Base-by-base conservation (phyloP, 2,797 vertebrate genomes). In the Graptemys geographica region DNA sequence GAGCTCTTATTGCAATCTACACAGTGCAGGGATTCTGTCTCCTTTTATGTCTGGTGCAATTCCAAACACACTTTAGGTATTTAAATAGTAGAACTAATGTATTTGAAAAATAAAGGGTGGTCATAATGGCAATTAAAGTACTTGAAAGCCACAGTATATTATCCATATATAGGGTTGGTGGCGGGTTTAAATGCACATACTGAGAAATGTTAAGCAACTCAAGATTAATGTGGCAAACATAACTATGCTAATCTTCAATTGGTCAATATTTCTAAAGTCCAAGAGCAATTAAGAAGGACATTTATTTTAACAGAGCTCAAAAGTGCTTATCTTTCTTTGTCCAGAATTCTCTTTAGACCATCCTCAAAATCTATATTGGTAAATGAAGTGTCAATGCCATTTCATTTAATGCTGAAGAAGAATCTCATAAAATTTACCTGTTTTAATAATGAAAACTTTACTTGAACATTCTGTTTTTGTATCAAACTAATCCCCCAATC, bases 261-360 rank as follows among this genome's bases (percentile, higher is more conserved):
- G 15, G 25, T 76, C 87, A 74, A 87, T 27, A 15, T 44, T 78
- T 37, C 87, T 78, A 76, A 6, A 89, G 91, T 33, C 44, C 55
- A 87, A 89, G 86, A 94, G 47, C 11, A 85, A 33, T 72, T 65
- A 81, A 86, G 33, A 93, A 55, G 79, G 80, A 62, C 3, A 62
- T 90, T 84, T 80, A 18, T n/a, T 65, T 37, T 69, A 37, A 69
- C 65, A 10, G 5, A 69, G n/a, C 84, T 89, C 47, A 81, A 27
- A 92, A 93, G 16, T 44, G 72, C 31, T 41, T 85, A 56, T 94
- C 47, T 59, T 44, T 49, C 90, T 90, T 11, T 25, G 33, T 47
- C 87, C n/a, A 33, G 31, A 86, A 87, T 85, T 90, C 47, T 83
- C 56, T 82, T 51, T 57, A 94, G 92, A 85, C 5, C 52, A 92